These are phyloP conservation scores for Sebastes goodei DNA, from an alignment of 2,797 vertebrate species.

Conservation along the genomic window DNA sequence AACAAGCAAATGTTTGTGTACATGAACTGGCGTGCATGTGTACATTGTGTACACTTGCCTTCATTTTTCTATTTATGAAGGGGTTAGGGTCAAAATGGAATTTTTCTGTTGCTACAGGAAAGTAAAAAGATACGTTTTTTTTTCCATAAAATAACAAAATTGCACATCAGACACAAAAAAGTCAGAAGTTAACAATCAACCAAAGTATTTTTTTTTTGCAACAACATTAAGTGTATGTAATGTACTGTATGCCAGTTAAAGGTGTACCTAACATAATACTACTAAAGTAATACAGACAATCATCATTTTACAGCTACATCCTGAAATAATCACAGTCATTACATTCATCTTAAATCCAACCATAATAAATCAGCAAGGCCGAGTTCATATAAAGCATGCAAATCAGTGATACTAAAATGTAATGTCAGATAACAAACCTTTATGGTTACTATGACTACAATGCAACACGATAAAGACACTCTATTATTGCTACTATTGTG, in stretches of 20 bases:
- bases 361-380: constrained; percentile 5
- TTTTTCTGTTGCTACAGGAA: no score
- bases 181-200: background rate
- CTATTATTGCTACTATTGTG: background rate
- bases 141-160: no score
- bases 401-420: constrained; percentile 28
- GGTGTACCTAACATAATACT: background rate
- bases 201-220: background rate
- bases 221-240: background rate
- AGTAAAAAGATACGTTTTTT: no score
- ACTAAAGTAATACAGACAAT: background rate
- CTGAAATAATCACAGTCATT: constrained; percentile 16
- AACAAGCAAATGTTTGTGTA: constrained; percentile 38
- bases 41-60: no score
- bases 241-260: background rate
- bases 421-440: constrained; percentile 43
- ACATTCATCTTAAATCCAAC: background rate
- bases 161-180: no score
- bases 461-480: constrained; percentile 17
- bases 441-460: constrained; percentile 11
- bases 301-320: background rate
- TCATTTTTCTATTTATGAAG: background rate
- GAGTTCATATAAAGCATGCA: constrained; percentile 6
- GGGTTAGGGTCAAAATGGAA: background rate
- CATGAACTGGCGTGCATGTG: background rate